Evolutionary conservation across 2,113 vertebrate genomes (phyloP).

Genomic region (Chaenogobius annularis): DNA sequence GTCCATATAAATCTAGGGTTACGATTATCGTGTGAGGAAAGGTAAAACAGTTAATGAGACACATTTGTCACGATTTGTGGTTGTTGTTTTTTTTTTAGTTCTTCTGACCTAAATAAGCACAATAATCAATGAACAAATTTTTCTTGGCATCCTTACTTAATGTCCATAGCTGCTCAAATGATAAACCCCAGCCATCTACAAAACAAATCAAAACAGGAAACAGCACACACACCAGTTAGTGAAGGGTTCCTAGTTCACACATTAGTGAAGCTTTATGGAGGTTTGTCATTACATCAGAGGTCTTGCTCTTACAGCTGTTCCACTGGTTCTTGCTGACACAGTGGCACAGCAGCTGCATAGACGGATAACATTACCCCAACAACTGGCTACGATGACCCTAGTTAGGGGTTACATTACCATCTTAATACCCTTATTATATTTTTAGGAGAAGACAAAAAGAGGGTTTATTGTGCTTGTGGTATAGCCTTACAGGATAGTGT

Average conservation of each 20-base stretch:
- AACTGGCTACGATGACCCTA: conserved; percentile 58
- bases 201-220: conserved; percentile 19
- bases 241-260: conserved; percentile 66
- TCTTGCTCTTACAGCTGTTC: conserved; percentile 66
- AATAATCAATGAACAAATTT: too few species aligned
- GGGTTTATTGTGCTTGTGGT: neutral
- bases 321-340: conserved; percentile 54
- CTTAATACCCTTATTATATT: conserved; percentile 23
- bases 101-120: too few species aligned
- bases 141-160: too few species aligned
- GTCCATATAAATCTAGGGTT: neutral
- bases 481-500: conserved; percentile 3
- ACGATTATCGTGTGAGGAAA: neutral
- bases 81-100: too few species aligned
- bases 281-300: conserved; percentile 41
- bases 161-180: too few species aligned
- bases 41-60: too few species aligned
- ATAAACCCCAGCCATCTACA: neutral
- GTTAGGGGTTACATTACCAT: conserved; percentile 26
- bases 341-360: conserved; percentile 68
- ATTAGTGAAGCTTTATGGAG: conserved; percentile 64
- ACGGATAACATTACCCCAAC: conserved; percentile 66
- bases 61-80: too few species aligned
- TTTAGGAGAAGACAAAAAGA: conserved; percentile 1
- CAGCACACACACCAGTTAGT: conserved; percentile 55